Conservation (phyloP, 2,797 vertebrate species). For the Neosilurus hyrtlii region DNA sequence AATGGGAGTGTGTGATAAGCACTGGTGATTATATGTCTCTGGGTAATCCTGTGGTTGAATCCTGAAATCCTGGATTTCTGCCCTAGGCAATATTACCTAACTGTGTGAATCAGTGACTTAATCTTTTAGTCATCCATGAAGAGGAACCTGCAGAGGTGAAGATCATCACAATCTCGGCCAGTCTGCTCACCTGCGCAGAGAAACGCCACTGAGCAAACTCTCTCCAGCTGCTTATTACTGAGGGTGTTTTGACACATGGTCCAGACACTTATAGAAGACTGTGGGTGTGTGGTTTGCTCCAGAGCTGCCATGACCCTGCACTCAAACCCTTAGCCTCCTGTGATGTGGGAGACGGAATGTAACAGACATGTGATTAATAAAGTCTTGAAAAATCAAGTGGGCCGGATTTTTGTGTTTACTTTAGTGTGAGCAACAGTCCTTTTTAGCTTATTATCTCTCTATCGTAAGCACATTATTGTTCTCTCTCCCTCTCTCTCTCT, state of each 20-base stretch:
- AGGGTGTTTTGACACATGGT: neutral
- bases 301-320: neutral
- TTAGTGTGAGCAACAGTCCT: neutral
- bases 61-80: neutral
- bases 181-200: neutral
- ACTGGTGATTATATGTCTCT: neutral
- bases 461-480: neutral
- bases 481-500: neutral
- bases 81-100: neutral
- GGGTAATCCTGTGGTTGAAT: neutral
- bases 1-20: neutral
- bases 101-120: neutral
- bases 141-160: neutral
- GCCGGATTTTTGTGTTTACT: neutral
- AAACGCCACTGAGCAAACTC: neutral
- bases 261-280: neutral
- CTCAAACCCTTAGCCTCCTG: neutral
- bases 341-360: neutral
- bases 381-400: neutral
- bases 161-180: neutral
- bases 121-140: constrained; percentile 1
- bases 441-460: neutral
- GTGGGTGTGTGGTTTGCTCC: too few relatives aligned
- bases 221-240: neutral
- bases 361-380: neutral